Evolutionary conservation across 2,797 vertebrate species (phyloP), one percentile per base, ranked within the genome.

Genomic region (Esox lucius): DNA sequence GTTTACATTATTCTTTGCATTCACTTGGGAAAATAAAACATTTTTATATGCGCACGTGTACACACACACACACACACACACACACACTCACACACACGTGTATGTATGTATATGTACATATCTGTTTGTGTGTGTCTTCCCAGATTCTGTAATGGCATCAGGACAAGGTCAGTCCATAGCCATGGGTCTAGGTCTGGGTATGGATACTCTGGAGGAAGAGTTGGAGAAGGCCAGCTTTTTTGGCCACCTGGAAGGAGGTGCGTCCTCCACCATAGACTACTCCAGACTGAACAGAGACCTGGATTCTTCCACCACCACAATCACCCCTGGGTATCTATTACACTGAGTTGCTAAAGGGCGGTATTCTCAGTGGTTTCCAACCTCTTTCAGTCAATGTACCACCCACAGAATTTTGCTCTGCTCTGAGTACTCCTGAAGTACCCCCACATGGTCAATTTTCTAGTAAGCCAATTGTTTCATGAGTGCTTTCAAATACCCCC

Each of bases 201-300:
- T 97, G 87, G 95, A 97, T 87, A 96, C 95, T 9, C 89, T 97
- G 83, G 94, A 97, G 86, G 96, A 97, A 73, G 90, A 96, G 75
- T 93, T 96, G 75, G 96, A 97, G 83, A 97, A 97, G 84, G 92
- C 92, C 9, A 77, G 82, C 19, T 96, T 98, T 89, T 98, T 98
- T 84, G 92, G 94, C 26, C 92, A 89, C 49, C 91, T 98, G 5
- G 95, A 97, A 81, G 93, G 46, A 48, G 95, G 91, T 68, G 91
- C 92, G 68, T 94, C 92, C 3, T 95, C 94, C 42, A 88, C 93
- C 49, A 86, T 96, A 79, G 95, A 98, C 88, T 97, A 96, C 87
- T 94, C 93, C 53, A 94, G 86, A 85, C 87, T 97, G 85, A 97
- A 96, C 90, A 94, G 92, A 75, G 96, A 96, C 75, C 86, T 96